Conservation (phyloP, 2,797 vertebrate species). For the Dermochelys coriacea region DNA sequence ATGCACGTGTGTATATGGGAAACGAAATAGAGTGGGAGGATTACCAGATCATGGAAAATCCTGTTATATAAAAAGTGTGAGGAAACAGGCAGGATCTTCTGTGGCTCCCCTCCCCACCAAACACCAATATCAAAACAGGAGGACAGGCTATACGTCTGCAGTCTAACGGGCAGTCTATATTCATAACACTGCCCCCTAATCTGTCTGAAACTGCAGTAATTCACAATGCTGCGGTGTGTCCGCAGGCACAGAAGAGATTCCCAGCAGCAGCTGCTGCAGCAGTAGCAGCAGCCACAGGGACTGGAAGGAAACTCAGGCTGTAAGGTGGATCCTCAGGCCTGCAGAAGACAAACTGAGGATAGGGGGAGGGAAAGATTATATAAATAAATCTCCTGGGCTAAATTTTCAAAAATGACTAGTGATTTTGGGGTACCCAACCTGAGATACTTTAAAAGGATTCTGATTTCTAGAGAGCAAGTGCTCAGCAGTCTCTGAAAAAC, state of each 20-base stretch:
- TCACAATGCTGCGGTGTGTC: background rate
- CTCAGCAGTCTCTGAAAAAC: background rate
- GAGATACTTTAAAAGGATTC: background rate
- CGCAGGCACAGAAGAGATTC: background rate
- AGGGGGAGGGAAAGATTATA: background rate
- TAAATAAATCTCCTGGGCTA: background rate
- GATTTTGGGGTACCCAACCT: background rate
- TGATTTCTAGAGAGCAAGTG: background rate
- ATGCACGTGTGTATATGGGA: background rate
- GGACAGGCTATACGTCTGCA: background rate
- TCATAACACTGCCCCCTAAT: background rate
- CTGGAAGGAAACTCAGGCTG: background rate
- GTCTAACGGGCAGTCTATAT: background rate
- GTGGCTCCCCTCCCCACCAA: background rate
- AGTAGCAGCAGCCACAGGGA: conserved; percentile 10
- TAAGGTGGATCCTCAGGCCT: background rate
- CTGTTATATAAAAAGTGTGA: background rate
- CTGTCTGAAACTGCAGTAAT: background rate
- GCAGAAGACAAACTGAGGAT: background rate
- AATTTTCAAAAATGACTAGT: background rate
- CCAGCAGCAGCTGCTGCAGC: background rate
- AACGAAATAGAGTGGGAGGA: background rate
- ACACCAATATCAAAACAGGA: rapidly evolving
- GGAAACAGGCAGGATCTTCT: background rate
- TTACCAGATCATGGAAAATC: background rate